These are phyloP conservation scores for Hedychridium roseum DNA, from an alignment of 2,888 invertebrate species.

Conservation along the genomic window DNA sequence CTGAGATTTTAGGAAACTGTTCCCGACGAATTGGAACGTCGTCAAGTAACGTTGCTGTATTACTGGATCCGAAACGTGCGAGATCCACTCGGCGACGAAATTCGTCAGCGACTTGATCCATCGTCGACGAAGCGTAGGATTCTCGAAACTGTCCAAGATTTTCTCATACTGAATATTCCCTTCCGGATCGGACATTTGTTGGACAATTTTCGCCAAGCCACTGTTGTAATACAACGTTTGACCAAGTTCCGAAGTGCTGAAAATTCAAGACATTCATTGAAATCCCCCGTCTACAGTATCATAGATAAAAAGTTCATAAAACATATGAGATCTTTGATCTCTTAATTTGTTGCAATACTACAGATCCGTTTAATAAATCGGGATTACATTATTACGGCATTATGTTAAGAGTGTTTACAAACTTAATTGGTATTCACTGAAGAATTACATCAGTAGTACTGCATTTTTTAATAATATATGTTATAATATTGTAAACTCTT, in stretches of 20 bases:
- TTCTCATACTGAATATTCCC: conserved; percentile 77
- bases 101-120: conserved; percentile 82
- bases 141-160: conserved; percentile 81
- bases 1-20: conserved; percentile 78
- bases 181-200: conserved; percentile 73
- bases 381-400: no score
- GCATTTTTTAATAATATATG: no score
- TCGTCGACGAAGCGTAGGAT: conserved; percentile 79
- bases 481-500: no score
- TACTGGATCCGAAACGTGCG: conserved; percentile 78
- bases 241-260: conserved; percentile 78
- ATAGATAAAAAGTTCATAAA: no score
- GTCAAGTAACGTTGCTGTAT: conserved; percentile 78
- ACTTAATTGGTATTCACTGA: no score
- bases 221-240: conserved; percentile 77
- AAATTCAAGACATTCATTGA: conserved; percentile 7
- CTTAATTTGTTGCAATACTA: no score
- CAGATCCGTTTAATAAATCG: no score
- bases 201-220: conserved; percentile 75
- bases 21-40: conserved; percentile 75
- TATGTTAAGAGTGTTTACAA: no score
- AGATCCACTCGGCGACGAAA: conserved; percentile 78
- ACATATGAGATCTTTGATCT: no score
- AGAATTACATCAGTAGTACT: no score
- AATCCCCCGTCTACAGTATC: no score